Conservation (phyloP, 2,797 vertebrate genomes). For the Acrossocheilus wenchowensis region DNA sequence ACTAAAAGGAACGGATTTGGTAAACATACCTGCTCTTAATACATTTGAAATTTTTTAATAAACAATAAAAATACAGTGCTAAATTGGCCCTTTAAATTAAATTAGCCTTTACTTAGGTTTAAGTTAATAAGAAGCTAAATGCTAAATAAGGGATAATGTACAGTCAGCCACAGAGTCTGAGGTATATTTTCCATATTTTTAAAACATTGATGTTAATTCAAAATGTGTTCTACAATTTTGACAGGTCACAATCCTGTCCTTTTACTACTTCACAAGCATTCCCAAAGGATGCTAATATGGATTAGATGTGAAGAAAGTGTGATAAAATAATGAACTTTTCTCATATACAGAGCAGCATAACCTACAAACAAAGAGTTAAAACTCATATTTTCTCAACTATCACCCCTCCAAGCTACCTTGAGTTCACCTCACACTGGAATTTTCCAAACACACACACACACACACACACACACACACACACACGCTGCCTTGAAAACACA, state of each 20-base stretch:
- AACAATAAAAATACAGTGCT: not conserved
- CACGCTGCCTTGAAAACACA: constrained; percentile 48
- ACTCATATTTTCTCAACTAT: constrained; percentile 1
- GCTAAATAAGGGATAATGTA: not conserved
- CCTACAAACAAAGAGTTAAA: constrained; percentile 31
- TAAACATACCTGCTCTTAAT: not conserved
- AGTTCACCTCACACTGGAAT: constrained; percentile 59
- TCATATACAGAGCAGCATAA: not conserved
- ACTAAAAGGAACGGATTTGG: not conserved
- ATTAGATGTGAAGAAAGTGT: not conserved
- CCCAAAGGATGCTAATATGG: not conserved
- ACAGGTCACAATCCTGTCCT: not conserved
- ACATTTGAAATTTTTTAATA: not conserved
- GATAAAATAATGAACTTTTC: not conserved
- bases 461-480: constrained; percentile 31
- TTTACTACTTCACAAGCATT: not conserved
- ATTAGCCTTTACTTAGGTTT: not conserved
- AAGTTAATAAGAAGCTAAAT: not conserved
- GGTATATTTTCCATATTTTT: not conserved
- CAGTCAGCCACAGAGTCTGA: not conserved
- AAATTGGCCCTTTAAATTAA: not conserved
- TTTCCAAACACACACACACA: constrained; percentile 54
- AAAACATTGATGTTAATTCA: not conserved
- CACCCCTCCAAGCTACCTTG: constrained; percentile 43
- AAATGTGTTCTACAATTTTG: not conserved